Evolutionary conservation across 2,113 vertebrate species (phyloP), one percentile per base, ranked within the genome.

Genomic region (Sclerurus mexicanus): DNA sequence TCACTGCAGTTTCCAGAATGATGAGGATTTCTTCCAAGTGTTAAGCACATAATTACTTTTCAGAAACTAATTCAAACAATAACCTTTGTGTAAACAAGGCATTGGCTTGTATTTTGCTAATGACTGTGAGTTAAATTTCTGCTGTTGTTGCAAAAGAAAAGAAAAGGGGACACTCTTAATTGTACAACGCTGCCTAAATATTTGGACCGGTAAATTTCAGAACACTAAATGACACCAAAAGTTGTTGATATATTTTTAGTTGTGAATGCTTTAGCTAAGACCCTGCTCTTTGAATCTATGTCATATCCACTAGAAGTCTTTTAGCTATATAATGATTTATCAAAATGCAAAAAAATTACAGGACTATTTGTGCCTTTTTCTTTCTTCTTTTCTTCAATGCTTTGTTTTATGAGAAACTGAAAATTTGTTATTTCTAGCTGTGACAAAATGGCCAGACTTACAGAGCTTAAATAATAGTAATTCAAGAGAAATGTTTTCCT

Each of bases 31-130:
- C 24, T 96, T 97, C 74, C 77, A 89, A 40, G 80, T 89, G 78
- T 93, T 94, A 81, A 97, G 56, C 12, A 6, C 55, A 46, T 94
- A 96, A 97, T 97, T 97, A 94, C 69, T 89, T 97, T 96, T 74
- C 84, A 88, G 83, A 96, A 95, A 92, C 81, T 78, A 91, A 91
- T 75, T 91, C 94, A 92, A 93, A 93, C 71, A 88, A 93, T 91
- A 96, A 96, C 94, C 87, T 96, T 81, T 87, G 24, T 94, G 47
- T 96, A 97, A 97, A 95, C 72, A 98, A 97, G 90, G 79, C 24
- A 78, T 53, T 95, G 63, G 92, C 85, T 75, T 78, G 37, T 66
- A 82, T 94, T 93, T 94, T 96, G 75, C 37, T 96, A 86, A 85
- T 89, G 74, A 93, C 37, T 92, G 20, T 73, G 96, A 95, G 94